Percentiles rank a stretch among this genome's conserved stretches.
Evolutionary conservation across 2,797 vertebrate genomes (phyloP).

Genomic region (Hyperoplus lanceolatus): DNA sequence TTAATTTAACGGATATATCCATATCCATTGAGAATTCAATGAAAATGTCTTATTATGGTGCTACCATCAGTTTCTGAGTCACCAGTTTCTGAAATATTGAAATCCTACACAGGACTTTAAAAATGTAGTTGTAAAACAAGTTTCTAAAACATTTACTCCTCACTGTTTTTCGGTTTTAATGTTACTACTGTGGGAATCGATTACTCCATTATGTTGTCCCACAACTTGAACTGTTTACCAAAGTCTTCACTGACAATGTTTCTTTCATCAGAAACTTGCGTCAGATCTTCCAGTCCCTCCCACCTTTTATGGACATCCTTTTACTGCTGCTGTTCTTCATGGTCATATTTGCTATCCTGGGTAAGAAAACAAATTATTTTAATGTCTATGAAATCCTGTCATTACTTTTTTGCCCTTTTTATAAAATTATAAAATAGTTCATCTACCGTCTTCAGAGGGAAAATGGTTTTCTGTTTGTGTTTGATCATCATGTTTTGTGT

Average conservation of each 20-base stretch:
- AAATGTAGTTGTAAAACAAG: background rate
- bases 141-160: background rate
- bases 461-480: constrained; percentile 12
- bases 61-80: background rate
- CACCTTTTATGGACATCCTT: constrained; percentile 98
- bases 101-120: constrained; percentile 8
- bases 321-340: constrained; percentile 98
- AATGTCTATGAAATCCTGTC: background rate
- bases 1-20: background rate
- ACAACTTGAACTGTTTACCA: background rate
- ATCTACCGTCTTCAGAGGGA: background rate
- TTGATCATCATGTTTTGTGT: constrained; percentile 36
- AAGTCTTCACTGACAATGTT: constrained; percentile 17
- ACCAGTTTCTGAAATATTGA: background rate
- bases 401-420: background rate
- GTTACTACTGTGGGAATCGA: background rate
- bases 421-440: background rate
- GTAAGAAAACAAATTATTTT: constrained; percentile 80
- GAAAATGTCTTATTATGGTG: background rate
- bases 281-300: constrained; percentile 99
- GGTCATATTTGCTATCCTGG: constrained; percentile 97
- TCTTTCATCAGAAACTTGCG: constrained; percentile 91
- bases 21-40: background rate
- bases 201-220: background rate
- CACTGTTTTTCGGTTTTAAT: background rate